Evolutionary conservation across 1,140 invertebrate species (phyloP).

Genomic region (Drosophila biarmipes): DNA sequence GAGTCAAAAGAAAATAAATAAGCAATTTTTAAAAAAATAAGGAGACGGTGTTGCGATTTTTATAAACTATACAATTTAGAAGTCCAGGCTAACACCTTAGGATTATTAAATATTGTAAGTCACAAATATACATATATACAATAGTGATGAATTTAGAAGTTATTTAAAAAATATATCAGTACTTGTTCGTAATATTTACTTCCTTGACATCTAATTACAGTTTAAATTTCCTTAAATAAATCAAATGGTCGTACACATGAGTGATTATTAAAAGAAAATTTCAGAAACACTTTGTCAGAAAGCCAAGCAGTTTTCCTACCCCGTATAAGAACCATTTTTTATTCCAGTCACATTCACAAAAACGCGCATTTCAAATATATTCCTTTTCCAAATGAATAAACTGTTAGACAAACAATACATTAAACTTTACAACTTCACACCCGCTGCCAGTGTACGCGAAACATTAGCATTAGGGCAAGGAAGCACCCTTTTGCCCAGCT

Average conservation of each 20-base stretch:
- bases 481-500: conserved; percentile 12
- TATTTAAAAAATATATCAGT: too few species aligned
- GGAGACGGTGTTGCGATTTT: too few species aligned
- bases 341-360: conserved; percentile 61
- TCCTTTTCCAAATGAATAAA: conserved; percentile 80
- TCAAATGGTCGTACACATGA: conserved; percentile 29
- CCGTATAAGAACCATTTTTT: conserved; percentile 42
- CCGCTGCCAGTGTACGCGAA: conserved; percentile 64
- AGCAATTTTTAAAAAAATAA: too few species aligned
- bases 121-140: too few species aligned
- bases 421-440: conserved; percentile 83
- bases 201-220: conserved; percentile 9
- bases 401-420: conserved; percentile 82
- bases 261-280: conserved; percentile 28
- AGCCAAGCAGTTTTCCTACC: conserved; percentile 42
- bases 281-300: conserved; percentile 7
- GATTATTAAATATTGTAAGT: too few species aligned
- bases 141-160: too few species aligned
- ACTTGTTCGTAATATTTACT: conserved; percentile 5
- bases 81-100: too few species aligned
- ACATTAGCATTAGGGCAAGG: conserved; percentile 50
- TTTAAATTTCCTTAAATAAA: conserved; percentile 8
- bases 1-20: too few species aligned
- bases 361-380: conserved; percentile 34
- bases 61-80: too few species aligned